phyloP scores from a whole-genome alignment of 1,140 invertebrate species.

The Apocrypta bakeri region DNA sequence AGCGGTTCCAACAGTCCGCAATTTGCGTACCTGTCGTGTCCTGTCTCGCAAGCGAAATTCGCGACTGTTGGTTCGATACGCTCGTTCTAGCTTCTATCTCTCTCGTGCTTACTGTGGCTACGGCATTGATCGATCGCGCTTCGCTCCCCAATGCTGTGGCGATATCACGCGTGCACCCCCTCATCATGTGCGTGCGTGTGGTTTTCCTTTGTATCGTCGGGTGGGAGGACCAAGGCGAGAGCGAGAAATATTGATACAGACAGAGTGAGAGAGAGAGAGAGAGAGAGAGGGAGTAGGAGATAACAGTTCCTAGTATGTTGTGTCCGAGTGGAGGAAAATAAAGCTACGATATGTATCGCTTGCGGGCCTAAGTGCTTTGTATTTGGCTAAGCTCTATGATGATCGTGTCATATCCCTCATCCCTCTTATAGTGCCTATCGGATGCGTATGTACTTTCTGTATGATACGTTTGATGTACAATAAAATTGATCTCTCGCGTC shows the following conservation, averaged over 20 bases:
- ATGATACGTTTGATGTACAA: not conserved
- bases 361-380: constrained; percentile 25
- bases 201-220: not conserved
- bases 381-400: not conserved
- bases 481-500: not conserved
- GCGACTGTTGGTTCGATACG: constrained; percentile 60
- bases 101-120: not conserved
- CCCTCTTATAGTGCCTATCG: not conserved
- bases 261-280: not conserved
- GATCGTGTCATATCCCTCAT: not conserved
- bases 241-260: constrained; percentile 35
- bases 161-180: constrained; percentile 14
- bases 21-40: constrained; percentile 36
- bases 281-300: not conserved
- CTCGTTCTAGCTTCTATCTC: constrained; percentile 52
- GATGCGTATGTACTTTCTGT: no score
- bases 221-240: constrained; percentile 5
- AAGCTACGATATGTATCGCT: constrained; percentile 20
- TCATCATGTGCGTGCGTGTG: not conserved
- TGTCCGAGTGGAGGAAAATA: constrained; percentile 8
- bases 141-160: constrained; percentile 24
- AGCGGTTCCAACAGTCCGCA: not conserved
- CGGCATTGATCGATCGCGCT: constrained; percentile 55
- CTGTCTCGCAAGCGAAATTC: constrained; percentile 51
- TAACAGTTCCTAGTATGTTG: not conserved